Base-by-base conservation (phyloP, 2,888 invertebrate genomes). In the Drosophila nigricruria region DNA sequence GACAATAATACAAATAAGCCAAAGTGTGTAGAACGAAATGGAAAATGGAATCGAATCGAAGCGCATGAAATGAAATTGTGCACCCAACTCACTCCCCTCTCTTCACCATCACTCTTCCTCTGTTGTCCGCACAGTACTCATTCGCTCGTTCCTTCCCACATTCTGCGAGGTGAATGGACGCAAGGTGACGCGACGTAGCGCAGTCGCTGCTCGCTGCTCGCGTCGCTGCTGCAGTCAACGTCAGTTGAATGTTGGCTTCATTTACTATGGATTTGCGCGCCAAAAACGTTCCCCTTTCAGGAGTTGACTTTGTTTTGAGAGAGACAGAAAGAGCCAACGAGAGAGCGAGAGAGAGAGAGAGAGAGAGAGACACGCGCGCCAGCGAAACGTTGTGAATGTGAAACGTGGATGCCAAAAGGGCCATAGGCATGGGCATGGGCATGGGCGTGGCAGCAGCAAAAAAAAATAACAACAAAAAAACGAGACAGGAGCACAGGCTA, bases 151-250 rank as follows among this genome's bases (percentile, higher is more conserved):
- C 68, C 61, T 59, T 62, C 68, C 68, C 58, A 40, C 64, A 67
- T 68, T 76, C 58, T 23, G 59, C 79, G 89, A 85, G 89, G 88
- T 89, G 89, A 89, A 85, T 89, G 89, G 85, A 88, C 89, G 85
- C 79, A 81, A 76, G 77, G 79, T 85, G 81, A 82, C 85, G 85
- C 73, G 30, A 18, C 73, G 79, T 53, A 52, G 47, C 67, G 57
- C 50, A 23, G 72, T 49, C 59, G 57, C 23, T 14, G 72, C 42
- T 49, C 59, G 57, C 23, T 14, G 72, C 42, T 9, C 23, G 23
- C 56, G 68, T 52, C 68, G 67, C 70, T 68, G 69, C 57, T 52
- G 79, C 73, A 63, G 79, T 56, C 69, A 40, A 38, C 79, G 79
- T 72, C 68, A 58, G 73, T 71, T 68, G 73, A 60, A 58, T 34